phyloP scores from a whole-genome alignment of 2,888 invertebrate genomes.

The Teleogryllus oceanicus region DNA sequence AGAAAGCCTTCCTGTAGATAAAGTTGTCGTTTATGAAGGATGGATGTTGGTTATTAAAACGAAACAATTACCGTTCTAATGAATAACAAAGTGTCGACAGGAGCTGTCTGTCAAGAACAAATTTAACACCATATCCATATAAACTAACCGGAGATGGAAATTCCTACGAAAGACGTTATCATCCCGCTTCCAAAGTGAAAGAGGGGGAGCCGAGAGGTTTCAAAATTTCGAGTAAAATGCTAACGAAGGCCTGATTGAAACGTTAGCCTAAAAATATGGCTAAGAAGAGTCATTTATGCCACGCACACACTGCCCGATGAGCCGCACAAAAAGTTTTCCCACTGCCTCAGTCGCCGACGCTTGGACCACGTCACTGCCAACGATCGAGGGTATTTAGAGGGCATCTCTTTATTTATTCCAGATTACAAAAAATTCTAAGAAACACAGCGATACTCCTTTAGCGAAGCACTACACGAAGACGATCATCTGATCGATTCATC shows the following conservation, averaged over 20 bases:
- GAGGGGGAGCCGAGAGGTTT: neutral
- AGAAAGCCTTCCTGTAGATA: no score
- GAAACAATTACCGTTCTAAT: neutral
- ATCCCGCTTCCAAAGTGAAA: neutral
- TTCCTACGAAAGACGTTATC: neutral
- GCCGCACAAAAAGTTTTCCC: neutral
- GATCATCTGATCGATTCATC: no score
- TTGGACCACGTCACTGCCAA: no score
- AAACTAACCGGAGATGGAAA: neutral
- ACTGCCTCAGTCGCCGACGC: no score
- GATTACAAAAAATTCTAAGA: no score
- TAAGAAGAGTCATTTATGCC: neutral
- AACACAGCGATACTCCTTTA: no score
- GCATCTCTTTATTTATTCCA: no score
- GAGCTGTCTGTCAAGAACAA: slow-evolving; percentile 6
- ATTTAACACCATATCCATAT: slow-evolving; percentile 5
- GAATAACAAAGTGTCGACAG: slow-evolving; percentile 6
- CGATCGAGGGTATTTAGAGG: no score
- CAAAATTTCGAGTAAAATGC: slow-evolving; percentile 5
- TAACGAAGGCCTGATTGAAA: neutral
- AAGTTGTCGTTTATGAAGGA: no score
- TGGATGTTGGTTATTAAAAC: neutral
- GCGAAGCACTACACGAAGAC: no score
- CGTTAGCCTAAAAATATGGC: neutral
- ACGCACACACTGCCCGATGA: neutral